phyloP scores from a whole-genome alignment of 1,140 invertebrate species.

The Daktulosphaira vitifoliae region DNA sequence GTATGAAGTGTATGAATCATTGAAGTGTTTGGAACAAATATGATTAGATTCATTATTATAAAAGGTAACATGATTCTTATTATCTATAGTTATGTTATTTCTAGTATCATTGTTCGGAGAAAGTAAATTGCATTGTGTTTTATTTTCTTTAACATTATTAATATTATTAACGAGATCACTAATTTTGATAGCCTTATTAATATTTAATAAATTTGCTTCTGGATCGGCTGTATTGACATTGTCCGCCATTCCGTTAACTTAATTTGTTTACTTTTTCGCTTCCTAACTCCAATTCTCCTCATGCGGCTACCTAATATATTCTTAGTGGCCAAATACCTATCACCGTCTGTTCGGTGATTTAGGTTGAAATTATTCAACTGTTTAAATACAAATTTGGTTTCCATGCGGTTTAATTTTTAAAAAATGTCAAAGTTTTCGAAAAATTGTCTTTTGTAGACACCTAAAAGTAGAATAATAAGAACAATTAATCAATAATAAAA shows the following conservation, averaged over 20 bases:
- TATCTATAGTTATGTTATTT: not conserved
- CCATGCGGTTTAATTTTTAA: conserved; percentile 31
- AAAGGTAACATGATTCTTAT: conserved; percentile 21
- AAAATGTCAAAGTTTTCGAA: conserved; percentile 3
- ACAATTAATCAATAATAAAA: too few relatives aligned
- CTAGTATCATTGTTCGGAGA: not conserved
- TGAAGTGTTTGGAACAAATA: not conserved
- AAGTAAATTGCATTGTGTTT: not conserved
- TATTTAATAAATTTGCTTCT: conserved; percentile 1
- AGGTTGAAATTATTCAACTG: not conserved
- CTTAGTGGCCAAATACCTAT: conserved; percentile 2
- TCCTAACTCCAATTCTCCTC: conserved; percentile 22
- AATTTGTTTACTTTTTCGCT: conserved; percentile 20
- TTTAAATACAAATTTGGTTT: conserved; percentile 21
- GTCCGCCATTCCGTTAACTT: conserved; percentile 29
- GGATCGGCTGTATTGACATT: conserved; percentile 10
- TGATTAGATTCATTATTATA: conserved; percentile 4
- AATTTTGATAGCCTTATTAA: not conserved
- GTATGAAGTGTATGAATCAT: conserved; percentile 23
- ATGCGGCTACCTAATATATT: conserved; percentile 23
- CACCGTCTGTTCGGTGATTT: conserved; percentile 2
- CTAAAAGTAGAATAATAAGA: not conserved
- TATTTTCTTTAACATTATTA: not conserved
- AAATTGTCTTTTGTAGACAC: not conserved
- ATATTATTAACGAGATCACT: conserved; percentile 6